Evolutionary conservation across 1,140 invertebrate species (phyloP), one percentile per base, ranked within the genome.

Genomic region (Diabrotica virgifera): DNA sequence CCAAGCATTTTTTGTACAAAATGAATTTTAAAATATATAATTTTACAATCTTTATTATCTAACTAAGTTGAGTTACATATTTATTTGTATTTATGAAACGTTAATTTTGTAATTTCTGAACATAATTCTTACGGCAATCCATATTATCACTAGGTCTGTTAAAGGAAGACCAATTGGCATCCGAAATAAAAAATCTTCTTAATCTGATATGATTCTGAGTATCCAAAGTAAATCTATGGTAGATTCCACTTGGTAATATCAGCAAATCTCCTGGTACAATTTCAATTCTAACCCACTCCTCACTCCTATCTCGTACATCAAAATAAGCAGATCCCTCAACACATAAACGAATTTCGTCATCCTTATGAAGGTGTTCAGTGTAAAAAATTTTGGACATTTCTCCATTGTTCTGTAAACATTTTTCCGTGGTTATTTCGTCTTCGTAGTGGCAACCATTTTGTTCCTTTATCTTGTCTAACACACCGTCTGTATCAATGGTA

Each of bases 181-280:
- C 93, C 12, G 95, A 95, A 71, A 94, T 83, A 80, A 98, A 98
- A 70, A 93, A 90, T 63, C 95, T 83, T 71, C 89, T 92, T 0
- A 90, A 92, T 76, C 88, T 88, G 12, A 97, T 91, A 73, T 86
- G 96, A 80, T 97, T 92, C 91, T 96, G 79, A 51, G 86, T 79
- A 78, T 99, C 95, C 12, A 96, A 82, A 6, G 95, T 98, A 78
- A 99, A 99, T 59, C 97, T 85, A 76, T 99, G 97, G 80, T 98
- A 99, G 70, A 98, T 97, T 62, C 97, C 97, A 70, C 94, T 91
- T 0, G 97, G 97, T 58, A 99, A 86, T 62, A 98, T 87, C 40
- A 99, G 86, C 76, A 99, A 82, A 82, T 99, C 97, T 7, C 94
- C 94, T 12, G 89, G 83, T 0, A 80, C 78, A 0, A 97, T 90